phyloP scores from a whole-genome alignment of 2,113 vertebrate species.

The Pseudopodoces humilis region DNA sequence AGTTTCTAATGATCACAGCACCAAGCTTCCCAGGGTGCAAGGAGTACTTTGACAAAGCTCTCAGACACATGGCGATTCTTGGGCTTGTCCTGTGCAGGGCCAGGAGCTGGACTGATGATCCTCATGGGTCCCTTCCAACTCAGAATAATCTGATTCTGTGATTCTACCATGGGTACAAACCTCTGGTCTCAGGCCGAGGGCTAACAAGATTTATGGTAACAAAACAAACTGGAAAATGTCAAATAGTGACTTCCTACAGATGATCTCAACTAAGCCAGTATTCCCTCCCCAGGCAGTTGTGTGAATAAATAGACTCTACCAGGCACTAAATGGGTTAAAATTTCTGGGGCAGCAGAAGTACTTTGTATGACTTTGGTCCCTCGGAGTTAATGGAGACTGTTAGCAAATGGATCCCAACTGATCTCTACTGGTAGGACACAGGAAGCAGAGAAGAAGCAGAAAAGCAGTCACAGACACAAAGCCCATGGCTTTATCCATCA shows the following conservation, averaged over 20 bases:
- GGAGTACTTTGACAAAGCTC: background rate
- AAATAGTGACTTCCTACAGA: background rate
- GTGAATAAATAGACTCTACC: background rate
- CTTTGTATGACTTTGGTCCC: background rate
- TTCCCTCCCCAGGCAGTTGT: background rate
- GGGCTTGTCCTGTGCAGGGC: background rate
- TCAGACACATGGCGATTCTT: background rate
- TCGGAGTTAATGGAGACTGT: background rate
- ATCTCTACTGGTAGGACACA: background rate
- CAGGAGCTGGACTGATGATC: background rate
- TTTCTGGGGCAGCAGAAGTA: background rate
- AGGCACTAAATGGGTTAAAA: background rate
- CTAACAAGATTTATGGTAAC: background rate
- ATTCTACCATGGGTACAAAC: background rate
- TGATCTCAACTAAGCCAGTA: background rate
- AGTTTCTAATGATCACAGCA: background rate
- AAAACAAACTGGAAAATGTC: background rate
- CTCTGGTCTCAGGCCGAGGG: background rate
- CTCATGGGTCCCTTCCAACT: background rate
- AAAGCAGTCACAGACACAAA: background rate
- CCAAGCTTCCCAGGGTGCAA: background rate
- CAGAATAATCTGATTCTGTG: background rate
- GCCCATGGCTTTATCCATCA: background rate
- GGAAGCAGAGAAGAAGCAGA: background rate
- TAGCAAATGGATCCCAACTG: background rate